These are phyloP conservation scores for Nymphalis urticae DNA, from an alignment of 2,888 invertebrate species.

Conservation along the genomic window DNA sequence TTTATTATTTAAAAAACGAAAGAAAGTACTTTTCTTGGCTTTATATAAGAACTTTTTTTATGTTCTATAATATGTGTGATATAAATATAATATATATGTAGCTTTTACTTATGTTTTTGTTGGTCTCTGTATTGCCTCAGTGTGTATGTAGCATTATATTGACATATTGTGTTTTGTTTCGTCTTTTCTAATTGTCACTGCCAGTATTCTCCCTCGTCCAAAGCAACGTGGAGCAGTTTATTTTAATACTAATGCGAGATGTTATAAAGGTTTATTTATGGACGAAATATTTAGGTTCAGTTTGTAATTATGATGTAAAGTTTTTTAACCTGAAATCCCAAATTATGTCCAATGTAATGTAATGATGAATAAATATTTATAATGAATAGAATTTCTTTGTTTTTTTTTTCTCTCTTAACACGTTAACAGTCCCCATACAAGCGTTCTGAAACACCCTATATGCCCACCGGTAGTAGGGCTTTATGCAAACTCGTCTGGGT, in stretches of 20 bases:
- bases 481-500: no score
- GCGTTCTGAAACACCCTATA: background rate
- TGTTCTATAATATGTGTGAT: background rate
- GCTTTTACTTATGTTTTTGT: background rate
- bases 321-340: constrained; percentile 62
- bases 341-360: constrained; percentile 76
- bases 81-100: background rate
- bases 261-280: constrained; percentile 16
- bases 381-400: constrained; percentile 54
- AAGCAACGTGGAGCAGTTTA: constrained; percentile 28
- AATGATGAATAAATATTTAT: constrained; percentile 79
- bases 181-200: constrained; percentile 15
- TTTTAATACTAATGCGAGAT: constrained; percentile 20
- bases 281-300: constrained; percentile 23
- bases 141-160: constrained; percentile 8
- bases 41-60: background rate
- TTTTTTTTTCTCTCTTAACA: constrained; percentile 1
- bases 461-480: no score
- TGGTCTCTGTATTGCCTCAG: background rate
- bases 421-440: no score
- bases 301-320: constrained; percentile 41
- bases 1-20: no score
- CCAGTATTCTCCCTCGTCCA: constrained; percentile 31
- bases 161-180: constrained; percentile 17
- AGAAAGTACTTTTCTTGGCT: no score